Base-by-base conservation (phyloP, 2,797 vertebrate species). In the Anisognathus igniventris region DNA sequence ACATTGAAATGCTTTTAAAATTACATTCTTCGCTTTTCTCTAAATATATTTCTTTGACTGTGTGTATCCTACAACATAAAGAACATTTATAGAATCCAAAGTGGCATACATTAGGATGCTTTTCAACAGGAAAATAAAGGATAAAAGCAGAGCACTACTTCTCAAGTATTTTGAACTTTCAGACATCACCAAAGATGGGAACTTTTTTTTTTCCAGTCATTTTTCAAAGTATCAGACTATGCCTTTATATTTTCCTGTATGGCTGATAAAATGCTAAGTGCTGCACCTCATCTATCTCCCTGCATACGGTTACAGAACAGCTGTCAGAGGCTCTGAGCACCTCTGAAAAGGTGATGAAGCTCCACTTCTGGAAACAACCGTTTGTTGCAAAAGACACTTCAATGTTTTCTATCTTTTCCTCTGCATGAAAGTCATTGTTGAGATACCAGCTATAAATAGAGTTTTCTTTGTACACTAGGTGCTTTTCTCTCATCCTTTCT, bases 261-360 rank as follows among this genome's bases (percentile, higher is more conserved):
- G 75, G 77, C 67, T 88, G 45, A 81, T 86, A 83, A 94, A 96
- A 78, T 54, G 85, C 84, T 88, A 89, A 87, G 67, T 88, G 47
- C 37, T 92, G 84, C 65, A 42, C 82, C 86, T 94, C 58, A 31
- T 42, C 5, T 64, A 58, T 42, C 75, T 89, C 87, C 85, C 64
- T 82, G 37, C n/a, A 75, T 91, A 79, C 27, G 68, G 79, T 44
- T 54, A 35, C 14, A 74, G 28, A 70, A 9, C 25, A 94, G 72
- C 77, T 77, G 71, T 40, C 67, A 95, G 84, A 91, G 51, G 47
- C 31, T 53, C 58, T 57, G 67, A 28, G 47, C 40, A 71, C 22
- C 84, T 58, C 74, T 88, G 74, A 37, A 81, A 94, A 94, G 75
- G 72, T 74, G 67, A 70, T 50, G 61, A 95, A 87, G 67, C 42